Evolutionary conservation across 53 echinoderm and acorn worm species (phyloP), one percentile per base, ranked within the genome.

Genomic region (Luidia sarsii): DNA sequence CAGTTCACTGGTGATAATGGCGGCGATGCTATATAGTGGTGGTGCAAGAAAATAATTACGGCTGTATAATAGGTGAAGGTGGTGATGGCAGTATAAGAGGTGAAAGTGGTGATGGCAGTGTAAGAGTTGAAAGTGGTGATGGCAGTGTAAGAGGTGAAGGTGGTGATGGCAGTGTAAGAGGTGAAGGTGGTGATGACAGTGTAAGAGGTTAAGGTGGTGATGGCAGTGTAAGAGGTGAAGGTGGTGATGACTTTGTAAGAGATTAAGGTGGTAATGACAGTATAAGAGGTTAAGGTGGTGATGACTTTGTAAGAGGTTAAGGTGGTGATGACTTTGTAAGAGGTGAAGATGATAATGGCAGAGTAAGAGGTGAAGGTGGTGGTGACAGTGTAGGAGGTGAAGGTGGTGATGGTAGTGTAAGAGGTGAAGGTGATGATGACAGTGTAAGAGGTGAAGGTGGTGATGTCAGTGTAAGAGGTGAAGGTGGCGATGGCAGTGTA

Each of bases 161-260:
- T 41, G 11, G 11, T 41, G 41, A 7, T 45, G 63, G 18, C 5
- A 27, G 39, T 39, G 18, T 15, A 10, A 30, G 21, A 37, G 59
- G 8, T 75, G 57, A 39, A 20, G 5, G 57, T 56, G 57, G 57
- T 56, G 8, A 27, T 37, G 52, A 14, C 27, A 34, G 33, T 80
- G 30, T 15, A 41, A 31, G 33, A 50, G 9, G 80, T 15, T 65
- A 48, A 56, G 48, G 64, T 80, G 52, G 50, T 63, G 80, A 77
- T 24, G 38, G 28, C 29, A 77, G 39, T 43, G 32, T 20, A 57
- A 39, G 64, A 9, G 80, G 62, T 33, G 13, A 48, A 33, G 48
- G 22, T 61, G 79, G 43, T 62, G 79, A 79, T 16, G 34, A 31
- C 51, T 51, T 22, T 29, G 79, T 4, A 4, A 19, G n/a, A 14